Base-by-base conservation (phyloP, 92 coral and sea anemone genomes). In the Porites divaricata region DNA sequence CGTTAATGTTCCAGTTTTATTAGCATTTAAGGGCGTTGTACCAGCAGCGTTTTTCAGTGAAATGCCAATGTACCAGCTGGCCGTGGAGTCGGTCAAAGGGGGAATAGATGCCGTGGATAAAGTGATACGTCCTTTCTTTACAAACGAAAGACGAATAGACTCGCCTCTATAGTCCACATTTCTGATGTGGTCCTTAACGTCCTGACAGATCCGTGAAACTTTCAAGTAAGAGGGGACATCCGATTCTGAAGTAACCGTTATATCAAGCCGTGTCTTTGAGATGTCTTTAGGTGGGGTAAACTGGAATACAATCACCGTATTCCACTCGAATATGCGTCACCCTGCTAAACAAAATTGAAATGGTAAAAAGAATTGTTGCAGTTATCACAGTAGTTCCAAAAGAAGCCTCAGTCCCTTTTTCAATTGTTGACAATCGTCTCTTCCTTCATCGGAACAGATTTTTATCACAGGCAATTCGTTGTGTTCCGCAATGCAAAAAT, bases 231-330 rank as follows among this genome's bases (percentile, higher is more conserved):
- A 56, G 19, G 81, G 70, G 11, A 35, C 54, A 41, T 76, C 80
- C 11, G 69, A 35, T 17, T 17, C 12, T 19, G 70, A 61, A 62
- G 57, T 28, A 21, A 35, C 69, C 35, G 81, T 76, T 13, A 76
- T 25, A 45, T 76, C 80, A 76, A 76, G 80, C 35, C 58, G 80
- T 16, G 53, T 76, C 21, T 41, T 3, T 26, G 80, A 76, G 54
- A 76, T 76, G 48, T 76, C 68, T 25, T 76, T 45, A 57, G 68
- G 23, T 26, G 80, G 80, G 67, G n/a, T 61, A 53, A 76, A 76
- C 80, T 76, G 24, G 74, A 87, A 92, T n/a, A 92, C 45, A 35
- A 3, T 35, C 4, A 35, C 45, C 3, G 45, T 35, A 35, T 35
- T 35, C 45, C 45, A 35, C 45, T 35, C 45, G 45, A 35, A 35